phyloP scores from a whole-genome alignment of 2,797 vertebrate species.

The Cottoperca gobio region DNA sequence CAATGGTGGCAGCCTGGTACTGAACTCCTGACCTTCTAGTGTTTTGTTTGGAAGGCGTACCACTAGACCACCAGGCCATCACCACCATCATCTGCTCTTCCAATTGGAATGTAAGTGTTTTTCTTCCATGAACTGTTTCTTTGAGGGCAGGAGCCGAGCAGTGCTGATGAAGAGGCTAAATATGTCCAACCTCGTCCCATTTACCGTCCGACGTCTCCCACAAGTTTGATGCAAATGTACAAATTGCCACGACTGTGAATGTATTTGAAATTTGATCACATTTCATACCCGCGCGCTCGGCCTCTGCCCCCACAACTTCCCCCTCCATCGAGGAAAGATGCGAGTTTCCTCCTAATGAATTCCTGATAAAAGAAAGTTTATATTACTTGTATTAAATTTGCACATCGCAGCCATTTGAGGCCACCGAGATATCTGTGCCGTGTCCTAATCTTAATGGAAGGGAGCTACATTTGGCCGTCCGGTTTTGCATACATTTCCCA shows the following conservation, averaged over 20 bases:
- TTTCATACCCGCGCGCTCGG: constrained; percentile 62
- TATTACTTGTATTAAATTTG: constrained; percentile 69
- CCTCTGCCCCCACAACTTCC: constrained; percentile 59
- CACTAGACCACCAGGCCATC: too few species aligned
- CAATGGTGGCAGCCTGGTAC: too few species aligned
- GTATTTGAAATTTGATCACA: constrained; percentile 79
- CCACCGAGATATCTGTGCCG: constrained; percentile 41
- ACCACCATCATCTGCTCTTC: constrained; percentile 86
- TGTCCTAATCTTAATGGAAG: constrained; percentile 77
- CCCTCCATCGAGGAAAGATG: constrained; percentile 38
- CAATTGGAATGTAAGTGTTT: constrained; percentile 86
- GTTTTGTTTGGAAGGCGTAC: too few species aligned
- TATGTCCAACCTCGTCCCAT: constrained; percentile 70
- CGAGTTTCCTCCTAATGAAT: constrained; percentile 74
- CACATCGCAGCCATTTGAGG: constrained; percentile 51
- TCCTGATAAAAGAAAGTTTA: constrained; percentile 75
- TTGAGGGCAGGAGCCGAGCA: constrained; percentile 85
- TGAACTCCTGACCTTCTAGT: too few species aligned
- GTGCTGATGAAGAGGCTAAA: constrained; percentile 86
- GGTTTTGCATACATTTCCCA: constrained; percentile 77
- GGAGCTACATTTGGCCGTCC: constrained; percentile 55
- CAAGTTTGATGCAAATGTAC: constrained; percentile 70
- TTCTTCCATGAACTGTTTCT: constrained; percentile 86
- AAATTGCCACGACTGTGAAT: constrained; percentile 73
- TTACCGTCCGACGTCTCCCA: constrained; percentile 55